A percentile compares a stretch with the other conserved stretches of the same genome.
These are phyloP conservation scores for Tetramorium simillimum DNA, from an alignment of 1,140 invertebrate species.

Conservation along the genomic window DNA sequence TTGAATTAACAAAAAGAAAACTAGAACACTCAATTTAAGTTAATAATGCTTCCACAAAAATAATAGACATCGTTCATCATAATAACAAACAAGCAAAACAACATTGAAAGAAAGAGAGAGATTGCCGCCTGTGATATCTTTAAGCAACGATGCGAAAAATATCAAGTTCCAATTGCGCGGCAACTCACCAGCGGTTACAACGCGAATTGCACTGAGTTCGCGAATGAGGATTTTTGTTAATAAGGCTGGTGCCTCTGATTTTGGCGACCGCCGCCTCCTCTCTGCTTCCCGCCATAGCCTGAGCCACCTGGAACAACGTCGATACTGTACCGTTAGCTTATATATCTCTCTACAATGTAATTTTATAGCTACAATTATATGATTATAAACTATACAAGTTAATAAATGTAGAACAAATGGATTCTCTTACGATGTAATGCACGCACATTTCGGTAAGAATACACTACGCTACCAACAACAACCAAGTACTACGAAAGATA, in stretches of 20 bases:
- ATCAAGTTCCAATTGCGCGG: constrained; percentile 29
- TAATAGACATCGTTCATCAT: neutral
- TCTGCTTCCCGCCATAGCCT: constrained; percentile 86
- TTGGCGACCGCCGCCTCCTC: constrained; percentile 86
- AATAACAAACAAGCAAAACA: neutral
- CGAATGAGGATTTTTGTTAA: constrained; percentile 85
- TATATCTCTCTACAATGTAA: constrained; percentile 76
- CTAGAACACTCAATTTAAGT: constrained; percentile 13
- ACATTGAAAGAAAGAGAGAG: constrained; percentile 1
- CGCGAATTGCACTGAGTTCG: constrained; percentile 80
- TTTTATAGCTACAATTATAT: constrained; percentile 53
- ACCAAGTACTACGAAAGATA: constrained; percentile 23
- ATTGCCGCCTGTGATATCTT: constrained; percentile 23
- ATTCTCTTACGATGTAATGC: constrained; percentile 59
- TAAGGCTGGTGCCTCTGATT: constrained; percentile 92
- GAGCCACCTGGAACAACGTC: constrained; percentile 86
- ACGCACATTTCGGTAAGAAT: constrained; percentile 61
- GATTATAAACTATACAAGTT: neutral
- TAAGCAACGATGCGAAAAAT: neutral
- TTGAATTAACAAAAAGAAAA: constrained; percentile 4
- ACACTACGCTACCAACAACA: constrained; percentile 43
- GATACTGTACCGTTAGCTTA: constrained; percentile 86
- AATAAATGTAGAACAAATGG: constrained; percentile 8
- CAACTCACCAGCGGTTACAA: constrained; percentile 84
- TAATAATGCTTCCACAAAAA: neutral